Base-by-base conservation (phyloP, 2,888 invertebrate genomes). In the Xestia ashworthii region DNA sequence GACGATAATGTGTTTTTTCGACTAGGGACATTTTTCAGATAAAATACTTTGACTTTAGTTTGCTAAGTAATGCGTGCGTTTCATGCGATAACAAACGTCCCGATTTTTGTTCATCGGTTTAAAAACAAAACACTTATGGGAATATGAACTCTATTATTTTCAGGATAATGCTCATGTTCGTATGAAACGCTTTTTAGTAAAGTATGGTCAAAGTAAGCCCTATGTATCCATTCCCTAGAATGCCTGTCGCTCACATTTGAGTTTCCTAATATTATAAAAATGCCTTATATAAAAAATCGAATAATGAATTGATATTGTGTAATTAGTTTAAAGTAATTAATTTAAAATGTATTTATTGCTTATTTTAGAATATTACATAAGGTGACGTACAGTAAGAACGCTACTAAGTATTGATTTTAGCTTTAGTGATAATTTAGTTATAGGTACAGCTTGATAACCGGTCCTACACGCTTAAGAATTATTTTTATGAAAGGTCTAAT, bases 321-420 rank as follows among this genome's bases (percentile, higher is more conserved):
- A 58, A 72, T 64, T 50, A 70, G 14, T 25, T 11, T 38, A 58
- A 67, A 67, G 38, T 60, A 71, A 58, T 44, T 71, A 50, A 64
- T 60, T 48, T 8, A 16, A 53, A 76, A 70, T 69, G 53, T 81
- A 64, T 69, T 76, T 65, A 44, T 60, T 72, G 14, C 60, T 41
- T 66, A 67, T 60, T 32, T 58, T 46, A 72, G 19, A 38, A 6
- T 50, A 78, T 19, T 71, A 44, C 3, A 12, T 65, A 65, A 80
- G 41, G 6, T 22, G 14, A 32, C 48, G 46, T 41, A 32, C n/a
- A 55, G 14, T 46, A 41, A 44, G 44, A 38, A 9, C 14, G 6
- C 58, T 58, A 58, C n/a, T 73, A 66, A 78, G 78, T 80, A 78
- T 80, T 78, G 80, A 50, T 19, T 44, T 58, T 66, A 65, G 19